A percentile compares a stretch with the other conserved stretches of the same genome.
Evolutionary conservation across 2,797 vertebrate species (phyloP).

Genomic region (Esox masquinongy): DNA sequence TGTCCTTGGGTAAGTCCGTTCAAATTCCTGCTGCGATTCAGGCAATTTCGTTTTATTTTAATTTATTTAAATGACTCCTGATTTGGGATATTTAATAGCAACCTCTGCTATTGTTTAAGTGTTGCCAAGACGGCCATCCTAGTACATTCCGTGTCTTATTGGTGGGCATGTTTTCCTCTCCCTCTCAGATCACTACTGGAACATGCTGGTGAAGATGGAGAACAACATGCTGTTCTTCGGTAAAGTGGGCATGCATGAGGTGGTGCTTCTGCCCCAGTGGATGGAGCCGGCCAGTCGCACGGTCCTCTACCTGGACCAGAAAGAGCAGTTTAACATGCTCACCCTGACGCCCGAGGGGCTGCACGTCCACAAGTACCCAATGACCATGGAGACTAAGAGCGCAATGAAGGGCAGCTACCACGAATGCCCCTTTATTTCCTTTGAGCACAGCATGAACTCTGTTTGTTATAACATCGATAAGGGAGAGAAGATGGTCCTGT

Average conservation of each 20-base stretch:
- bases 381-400: constrained; percentile 24
- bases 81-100: too few relatives aligned
- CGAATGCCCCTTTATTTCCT: constrained; percentile 24
- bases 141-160: too few relatives aligned
- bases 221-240: constrained; percentile 38
- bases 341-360: not conserved
- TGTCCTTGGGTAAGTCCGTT: constrained; percentile 24
- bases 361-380: constrained; percentile 18
- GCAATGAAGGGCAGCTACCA: constrained; percentile 1
- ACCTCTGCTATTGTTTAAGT: too few relatives aligned
- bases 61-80: not conserved
- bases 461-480: constrained; percentile 20
- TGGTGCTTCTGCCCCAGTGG: constrained; percentile 28
- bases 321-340: constrained; percentile 5
- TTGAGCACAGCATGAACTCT: constrained; percentile 26
- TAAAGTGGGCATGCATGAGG: constrained; percentile 17
- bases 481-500: constrained; percentile 15
- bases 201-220: constrained; percentile 41
- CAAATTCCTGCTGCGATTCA: not conserved
- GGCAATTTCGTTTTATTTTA: not conserved
- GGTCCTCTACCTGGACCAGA: constrained; percentile 22
- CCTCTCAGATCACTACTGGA: constrained; percentile 23
- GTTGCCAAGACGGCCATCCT: too few relatives aligned
- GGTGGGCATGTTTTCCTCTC: too few relatives aligned
- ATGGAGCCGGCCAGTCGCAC: not conserved